Conservation (phyloP, 1,140 invertebrate species). For the Micrasema minimum region DNA sequence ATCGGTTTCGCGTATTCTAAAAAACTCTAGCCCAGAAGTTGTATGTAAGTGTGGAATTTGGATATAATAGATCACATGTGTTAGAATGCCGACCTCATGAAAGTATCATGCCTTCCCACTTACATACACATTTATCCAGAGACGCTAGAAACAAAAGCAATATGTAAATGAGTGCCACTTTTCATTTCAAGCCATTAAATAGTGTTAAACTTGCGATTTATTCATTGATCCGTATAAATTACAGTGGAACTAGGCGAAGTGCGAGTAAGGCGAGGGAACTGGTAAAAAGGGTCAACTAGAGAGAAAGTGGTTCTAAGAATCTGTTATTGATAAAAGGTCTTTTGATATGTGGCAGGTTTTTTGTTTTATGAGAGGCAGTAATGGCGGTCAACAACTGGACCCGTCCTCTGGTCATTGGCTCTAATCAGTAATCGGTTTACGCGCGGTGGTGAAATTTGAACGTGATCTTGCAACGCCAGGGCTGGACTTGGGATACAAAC, state of each 20-base stretch:
- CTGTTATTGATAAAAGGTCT: no score
- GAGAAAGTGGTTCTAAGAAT: no score
- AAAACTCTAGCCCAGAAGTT: no score
- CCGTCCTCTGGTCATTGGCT: slow-evolving; percentile 4
- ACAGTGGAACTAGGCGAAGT: neutral
- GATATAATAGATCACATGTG: no score
- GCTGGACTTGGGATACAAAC: neutral
- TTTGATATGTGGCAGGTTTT: neutral
- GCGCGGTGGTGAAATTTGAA: slow-evolving; percentile 29
- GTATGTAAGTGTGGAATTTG: no score
- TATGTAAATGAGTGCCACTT: slow-evolving; percentile 24
- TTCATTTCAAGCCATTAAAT: slow-evolving; percentile 17
- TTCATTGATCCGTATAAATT: slow-evolving; percentile 8
- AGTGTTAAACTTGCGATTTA: slow-evolving; percentile 27
- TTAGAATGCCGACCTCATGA: no score
- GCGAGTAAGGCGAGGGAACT: neutral
- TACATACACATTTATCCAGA: neutral
- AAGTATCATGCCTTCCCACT: neutral
- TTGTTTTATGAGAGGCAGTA: slow-evolving; percentile 1
- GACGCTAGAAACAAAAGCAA: slow-evolving; percentile 20
- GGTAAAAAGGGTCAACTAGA: no score
- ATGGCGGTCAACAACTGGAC: slow-evolving; percentile 14
- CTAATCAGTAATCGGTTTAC: slow-evolving; percentile 33
- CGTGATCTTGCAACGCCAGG: neutral
- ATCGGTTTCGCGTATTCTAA: no score